These are phyloP conservation scores for Hecatera dysodea DNA, from an alignment of 2,888 invertebrate species.

Conservation along the genomic window DNA sequence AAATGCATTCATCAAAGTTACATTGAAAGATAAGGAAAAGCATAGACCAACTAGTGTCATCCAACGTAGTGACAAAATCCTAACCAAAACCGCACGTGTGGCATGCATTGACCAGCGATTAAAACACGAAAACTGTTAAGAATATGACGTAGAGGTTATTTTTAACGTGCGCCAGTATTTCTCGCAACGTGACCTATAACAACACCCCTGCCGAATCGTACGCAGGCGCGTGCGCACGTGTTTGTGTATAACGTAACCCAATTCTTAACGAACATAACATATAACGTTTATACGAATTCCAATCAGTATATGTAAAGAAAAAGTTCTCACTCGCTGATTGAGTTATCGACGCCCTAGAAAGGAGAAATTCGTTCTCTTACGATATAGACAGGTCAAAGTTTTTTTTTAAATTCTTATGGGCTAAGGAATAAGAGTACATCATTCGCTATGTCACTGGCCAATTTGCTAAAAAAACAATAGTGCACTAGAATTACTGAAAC, in stretches of 20 bases:
- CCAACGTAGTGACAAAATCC: background rate
- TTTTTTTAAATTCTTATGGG: background rate
- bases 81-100: background rate
- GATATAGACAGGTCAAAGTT: background rate
- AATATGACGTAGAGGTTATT: constrained; percentile 37
- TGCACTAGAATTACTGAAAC: too few relatives aligned
- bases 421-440: too few relatives aligned
- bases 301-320: background rate
- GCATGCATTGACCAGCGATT: background rate
- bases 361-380: too few relatives aligned
- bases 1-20: background rate
- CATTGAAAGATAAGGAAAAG: background rate
- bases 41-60: background rate
- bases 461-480: background rate
- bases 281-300: background rate
- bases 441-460: too few relatives aligned
- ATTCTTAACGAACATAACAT: constrained; percentile 24
- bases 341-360: background rate
- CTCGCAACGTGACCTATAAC: constrained; percentile 47
- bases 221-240: constrained; percentile 53
- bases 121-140: constrained; percentile 15
- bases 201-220: constrained; percentile 39
- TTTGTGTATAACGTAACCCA: constrained; percentile 44
- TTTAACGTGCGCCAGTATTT: constrained; percentile 31
- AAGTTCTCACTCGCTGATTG: background rate